Evolutionary conservation across 2,113 vertebrate species (phyloP), one percentile per base, ranked within the genome.

Genomic region (Menura novaehollandiae): DNA sequence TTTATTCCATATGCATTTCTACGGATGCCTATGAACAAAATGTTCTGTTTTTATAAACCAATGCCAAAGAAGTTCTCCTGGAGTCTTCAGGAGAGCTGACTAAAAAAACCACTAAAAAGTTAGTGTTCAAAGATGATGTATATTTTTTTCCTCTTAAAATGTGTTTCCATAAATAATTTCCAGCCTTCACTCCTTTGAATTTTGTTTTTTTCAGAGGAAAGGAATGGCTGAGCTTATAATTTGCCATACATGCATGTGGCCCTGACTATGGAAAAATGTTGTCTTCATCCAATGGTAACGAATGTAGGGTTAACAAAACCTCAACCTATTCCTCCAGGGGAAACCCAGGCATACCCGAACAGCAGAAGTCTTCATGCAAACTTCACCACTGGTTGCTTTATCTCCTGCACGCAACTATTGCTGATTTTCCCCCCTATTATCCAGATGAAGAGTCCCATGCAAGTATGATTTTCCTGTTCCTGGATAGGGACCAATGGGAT

Each of bases 261-360:
- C 7, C 39, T 30, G 7, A 23, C 35, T 39, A 46, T 0, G 0
- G 17, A 69, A 69, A 86, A 52, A 59, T 35, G 4, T 22, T 2
- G 77, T 67, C 37, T 95, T 89, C 28, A 51, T 47, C 23, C 35
- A 77, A 0, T 18, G 22, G 30, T 44, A 68, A 55, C 3, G 26
- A 69, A 59, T 9, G 9, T 20, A 85, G 10, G 13, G 7, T 77
- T 63, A 93, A 55, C 24, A 68, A 26, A 13, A 43, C 5, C 27
- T 64, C 62, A 20, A 1, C 14, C 11, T 67, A 17, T 71, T 83
- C 14, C 47, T 72, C 13, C 5, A 53, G 20, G n/a, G 11, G 1
- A 22, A 73, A 26, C 17, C 17, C 51, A 76, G 26, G 37, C n/a
- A 46, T 28, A 51, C 4, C 1, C 13, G 10, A 41, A 9, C 3